Conservation (phyloP, 2,797 vertebrate species). For the Chelidonichthys spinosus region DNA sequence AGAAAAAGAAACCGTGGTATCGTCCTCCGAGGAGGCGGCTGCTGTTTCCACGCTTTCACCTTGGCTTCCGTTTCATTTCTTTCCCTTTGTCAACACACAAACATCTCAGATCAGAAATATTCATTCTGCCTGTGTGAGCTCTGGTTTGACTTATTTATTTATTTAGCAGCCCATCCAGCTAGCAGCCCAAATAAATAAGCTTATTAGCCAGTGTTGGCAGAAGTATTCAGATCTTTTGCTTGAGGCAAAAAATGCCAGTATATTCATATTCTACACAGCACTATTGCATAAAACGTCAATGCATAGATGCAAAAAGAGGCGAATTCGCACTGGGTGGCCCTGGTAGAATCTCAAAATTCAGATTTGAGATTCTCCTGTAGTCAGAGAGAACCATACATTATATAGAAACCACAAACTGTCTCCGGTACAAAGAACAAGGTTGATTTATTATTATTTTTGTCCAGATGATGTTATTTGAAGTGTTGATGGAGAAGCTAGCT, state of each 20-base stretch:
- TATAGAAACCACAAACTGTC: too few relatives aligned
- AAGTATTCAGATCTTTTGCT: background rate
- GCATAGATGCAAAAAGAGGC: too few relatives aligned
- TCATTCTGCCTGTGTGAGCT: constrained; percentile 1
- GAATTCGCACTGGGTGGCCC: too few relatives aligned
- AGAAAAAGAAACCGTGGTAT: constrained; percentile 2
- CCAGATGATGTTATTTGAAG: too few relatives aligned
- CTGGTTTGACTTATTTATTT: background rate
- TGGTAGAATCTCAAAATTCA: too few relatives aligned
- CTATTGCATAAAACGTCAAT: too few relatives aligned
- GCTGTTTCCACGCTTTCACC: background rate
- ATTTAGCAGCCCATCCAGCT: too few relatives aligned
- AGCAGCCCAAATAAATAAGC: background rate
- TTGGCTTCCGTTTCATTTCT: background rate
- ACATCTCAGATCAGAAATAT: background rate
- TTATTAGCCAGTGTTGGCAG: background rate
- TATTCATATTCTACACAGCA: background rate
- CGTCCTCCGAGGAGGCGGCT: background rate
- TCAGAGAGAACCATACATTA: too few relatives aligned
- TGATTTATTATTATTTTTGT: too few relatives aligned
- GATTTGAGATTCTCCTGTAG: too few relatives aligned
- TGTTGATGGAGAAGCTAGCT: too few relatives aligned
- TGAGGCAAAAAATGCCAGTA: background rate
- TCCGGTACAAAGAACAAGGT: too few relatives aligned
- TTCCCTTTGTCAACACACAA: constrained; percentile 3